These are phyloP conservation scores for Tachuris rubrigastra DNA, from an alignment of 2,113 vertebrate species.

Conservation along the genomic window DNA sequence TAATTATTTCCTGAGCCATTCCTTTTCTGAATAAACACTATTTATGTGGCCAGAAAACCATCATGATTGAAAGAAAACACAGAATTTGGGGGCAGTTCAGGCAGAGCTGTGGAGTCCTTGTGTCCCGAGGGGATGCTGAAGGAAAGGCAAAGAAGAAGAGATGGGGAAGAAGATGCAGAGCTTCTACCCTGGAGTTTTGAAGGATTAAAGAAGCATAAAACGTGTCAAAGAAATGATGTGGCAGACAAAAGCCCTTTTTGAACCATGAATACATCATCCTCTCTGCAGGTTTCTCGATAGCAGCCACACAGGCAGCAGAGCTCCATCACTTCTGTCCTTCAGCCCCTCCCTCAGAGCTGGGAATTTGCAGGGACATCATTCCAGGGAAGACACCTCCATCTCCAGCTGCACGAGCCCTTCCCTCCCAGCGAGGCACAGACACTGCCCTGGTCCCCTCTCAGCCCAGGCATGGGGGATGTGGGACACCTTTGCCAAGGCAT, in stretches of 20 bases:
- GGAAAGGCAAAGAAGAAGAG: background rate
- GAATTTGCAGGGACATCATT: accelerated
- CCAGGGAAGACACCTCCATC: accelerated
- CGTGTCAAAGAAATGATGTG: accelerated
- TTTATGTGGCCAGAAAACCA: background rate
- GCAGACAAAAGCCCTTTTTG: background rate
- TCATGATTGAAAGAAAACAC: background rate
- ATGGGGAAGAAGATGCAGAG: background rate
- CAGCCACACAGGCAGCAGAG: background rate
- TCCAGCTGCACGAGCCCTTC: accelerated
- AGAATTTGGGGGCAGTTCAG: background rate
- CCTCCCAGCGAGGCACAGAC: background rate
- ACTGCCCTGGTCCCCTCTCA: background rate
- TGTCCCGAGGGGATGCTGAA: background rate
- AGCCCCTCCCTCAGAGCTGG: background rate
- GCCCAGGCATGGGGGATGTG: background rate
- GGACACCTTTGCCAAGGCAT: background rate
- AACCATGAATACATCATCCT: accelerated
- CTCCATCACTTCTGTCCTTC: background rate
- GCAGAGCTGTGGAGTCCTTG: background rate
- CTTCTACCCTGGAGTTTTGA: accelerated
- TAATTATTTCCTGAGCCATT: background rate
- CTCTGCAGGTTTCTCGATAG: background rate
- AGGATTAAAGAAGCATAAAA: background rate
- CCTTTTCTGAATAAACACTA: background rate